Percentiles rank a stretch among this genome's conserved stretches.
Conservation (phyloP, 2,797 vertebrate species). For the Danio jaintianensis region DNA sequence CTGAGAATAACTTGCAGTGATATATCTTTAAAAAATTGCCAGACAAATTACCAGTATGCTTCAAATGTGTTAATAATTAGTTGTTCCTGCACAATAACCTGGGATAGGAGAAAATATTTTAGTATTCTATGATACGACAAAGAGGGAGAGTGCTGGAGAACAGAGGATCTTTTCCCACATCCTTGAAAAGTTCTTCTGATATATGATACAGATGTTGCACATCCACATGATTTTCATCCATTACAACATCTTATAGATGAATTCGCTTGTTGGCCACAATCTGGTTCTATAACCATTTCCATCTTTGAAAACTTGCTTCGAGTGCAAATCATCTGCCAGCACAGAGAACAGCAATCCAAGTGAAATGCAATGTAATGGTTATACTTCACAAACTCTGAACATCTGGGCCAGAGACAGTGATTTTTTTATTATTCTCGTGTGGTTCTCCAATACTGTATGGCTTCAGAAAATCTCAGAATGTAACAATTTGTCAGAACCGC, state of each 20-base stretch:
- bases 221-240: slow-evolving; percentile 28
- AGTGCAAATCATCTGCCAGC: slow-evolving; percentile 2
- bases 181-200: background rate
- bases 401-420: slow-evolving; percentile 9
- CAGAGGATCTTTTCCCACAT: background rate
- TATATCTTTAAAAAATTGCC: no score
- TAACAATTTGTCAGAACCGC: background rate
- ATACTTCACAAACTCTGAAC: slow-evolving; percentile 20
- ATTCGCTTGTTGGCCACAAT: background rate
- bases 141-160: background rate
- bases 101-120: background rate
- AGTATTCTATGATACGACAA: background rate
- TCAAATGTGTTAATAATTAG: no score
- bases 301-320: background rate
- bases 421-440: background rate
- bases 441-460: background rate
- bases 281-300: slow-evolving; percentile 13
- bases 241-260: slow-evolving; percentile 9
- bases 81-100: background rate
- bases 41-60: no score
- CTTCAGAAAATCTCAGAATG: background rate
- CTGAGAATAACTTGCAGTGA: no score
- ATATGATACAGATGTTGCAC: slow-evolving; percentile 25
- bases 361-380: slow-evolving; percentile 4
- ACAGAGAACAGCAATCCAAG: background rate